Base-by-base conservation (phyloP, 2,888 invertebrate species). In the Tetropium fuscum region DNA sequence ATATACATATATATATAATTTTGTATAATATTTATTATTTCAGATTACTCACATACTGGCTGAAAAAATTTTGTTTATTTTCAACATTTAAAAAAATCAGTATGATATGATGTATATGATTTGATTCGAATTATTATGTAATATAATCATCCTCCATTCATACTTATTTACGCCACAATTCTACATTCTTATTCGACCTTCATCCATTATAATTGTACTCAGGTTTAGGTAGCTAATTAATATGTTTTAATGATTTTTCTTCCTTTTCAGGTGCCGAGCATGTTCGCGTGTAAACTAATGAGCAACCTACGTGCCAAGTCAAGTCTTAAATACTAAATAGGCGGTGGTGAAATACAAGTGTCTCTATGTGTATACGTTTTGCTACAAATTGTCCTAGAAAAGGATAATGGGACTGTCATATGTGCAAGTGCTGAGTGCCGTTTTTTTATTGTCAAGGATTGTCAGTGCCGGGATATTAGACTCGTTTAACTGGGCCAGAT, bases 401-500 rank as follows among this genome's bases (percentile, higher is more conserved):
- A 59, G 64, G 71, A 71, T 68, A 63, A 69, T 70, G 66, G 58
- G 61, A 54, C 57, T 63, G 10, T 51, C 48, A 10, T 45, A 54
- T 58, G 63, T 60, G 41, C 47, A 59, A 32, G 32, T 66, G 25
- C 22, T 68, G 27, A 53, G 63, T 53, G 61, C 56, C 11, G 53
- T 68, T 55, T 63, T 64, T 15, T 44, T 64, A 15, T 45, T 61
- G 22, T 59, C 54, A 16, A 51, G 64, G 40, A 49, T 61, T n/a
- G 58, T 64, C 19, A 49, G 64, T 63, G 85, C 60, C 60, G 87
- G 87, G 64, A 85, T 87, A 65, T 84, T 92, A 63, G 91, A 92
- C 79, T 87, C 89, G 38, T 88, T 90, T 80, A 88, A 87, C 81
- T 91, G 91, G 91, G 91, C 91, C 53, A 86, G 91, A 62, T 88